Conservation (phyloP, 1,140 invertebrate genomes). For the Drosophila sp. region DNA sequence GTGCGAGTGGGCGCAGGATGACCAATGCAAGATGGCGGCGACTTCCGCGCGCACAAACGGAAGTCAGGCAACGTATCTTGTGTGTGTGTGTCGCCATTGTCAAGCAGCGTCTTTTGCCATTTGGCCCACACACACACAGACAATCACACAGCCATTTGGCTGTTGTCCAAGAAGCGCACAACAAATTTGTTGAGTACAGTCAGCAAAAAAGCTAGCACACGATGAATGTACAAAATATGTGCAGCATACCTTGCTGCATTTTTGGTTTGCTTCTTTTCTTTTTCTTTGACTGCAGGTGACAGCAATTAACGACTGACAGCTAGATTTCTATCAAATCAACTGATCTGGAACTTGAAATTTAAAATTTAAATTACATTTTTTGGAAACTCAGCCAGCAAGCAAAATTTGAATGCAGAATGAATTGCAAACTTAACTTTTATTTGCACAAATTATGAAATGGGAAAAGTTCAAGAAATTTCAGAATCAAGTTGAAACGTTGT, state of each 20-base stretch:
- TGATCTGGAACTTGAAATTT: no score
- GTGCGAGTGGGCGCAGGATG: constrained; percentile 81
- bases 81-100: constrained; percentile 64
- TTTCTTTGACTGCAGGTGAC: constrained; percentile 24
- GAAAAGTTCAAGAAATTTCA: no score
- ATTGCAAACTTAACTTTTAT: no score
- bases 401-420: no score
- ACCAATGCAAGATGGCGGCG: constrained; percentile 80
- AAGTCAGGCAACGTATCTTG: constrained; percentile 54
- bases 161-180: constrained; percentile 61
- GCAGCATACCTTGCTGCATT: constrained; percentile 34
- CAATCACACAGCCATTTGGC: constrained; percentile 55
- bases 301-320: constrained; percentile 53
- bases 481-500: no score
- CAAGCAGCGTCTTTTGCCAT: constrained; percentile 70
- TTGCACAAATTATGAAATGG: no score
- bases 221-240: constrained; percentile 36
- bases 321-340: background rate
- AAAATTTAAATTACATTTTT: no score
- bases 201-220: constrained; percentile 68
- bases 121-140: constrained; percentile 43
- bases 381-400: no score
- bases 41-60: constrained; percentile 77
- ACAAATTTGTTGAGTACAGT: constrained; percentile 76
- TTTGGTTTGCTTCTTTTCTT: no score